Base-by-base conservation (phyloP, 2,888 invertebrate genomes). In the Callyntrura guangdongensis region DNA sequence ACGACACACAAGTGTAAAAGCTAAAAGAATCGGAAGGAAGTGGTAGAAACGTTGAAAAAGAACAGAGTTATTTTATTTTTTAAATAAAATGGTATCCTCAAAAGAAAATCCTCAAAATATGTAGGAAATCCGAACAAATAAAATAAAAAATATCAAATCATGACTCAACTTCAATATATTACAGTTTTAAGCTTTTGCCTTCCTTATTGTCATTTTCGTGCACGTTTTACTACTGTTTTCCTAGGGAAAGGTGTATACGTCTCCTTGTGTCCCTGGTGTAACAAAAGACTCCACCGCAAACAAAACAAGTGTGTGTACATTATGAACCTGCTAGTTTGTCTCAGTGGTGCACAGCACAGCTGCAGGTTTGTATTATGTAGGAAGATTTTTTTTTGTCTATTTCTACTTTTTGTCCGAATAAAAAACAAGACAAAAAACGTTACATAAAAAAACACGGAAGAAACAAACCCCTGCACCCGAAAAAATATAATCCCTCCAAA, bases 271-370 rank as follows among this genome's bases (percentile, higher is more conserved):
- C 25, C 36, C 36, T 11, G 20, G 22, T 9, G 0, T 0, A 22
- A 67, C 12, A 67, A 67, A 64, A 22, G 22, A 64, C 22, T 22
- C 22, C 22, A 22, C 64, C 64, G 4, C 25, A 59, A n/a, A 17
- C 59, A 59, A 27, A 64, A 64, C 64, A 64, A 64, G 64, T 64
- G 64, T 25, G 64, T 64, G 64, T 25, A 64, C 64, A 22, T 11
- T 8, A 17, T 36, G 17, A 64, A 64, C 64, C 64, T 64, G 64
- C 22, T 45, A 17, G 1, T 17, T n/a, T 14, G 45, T 36, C 1
- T 14, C n/a, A 14, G 36, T 36, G 69, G 69, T 72, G 69, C 69
- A 72, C 69, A 72, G 69, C 69, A 72, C 69, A 72, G 69, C 69
- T 72, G 69, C 69, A 72, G 17, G 53, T 53, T 53, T 2, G 53